phyloP scores from a whole-genome alignment of 1,140 invertebrate genomes.

The Drosophila cardini region DNA sequence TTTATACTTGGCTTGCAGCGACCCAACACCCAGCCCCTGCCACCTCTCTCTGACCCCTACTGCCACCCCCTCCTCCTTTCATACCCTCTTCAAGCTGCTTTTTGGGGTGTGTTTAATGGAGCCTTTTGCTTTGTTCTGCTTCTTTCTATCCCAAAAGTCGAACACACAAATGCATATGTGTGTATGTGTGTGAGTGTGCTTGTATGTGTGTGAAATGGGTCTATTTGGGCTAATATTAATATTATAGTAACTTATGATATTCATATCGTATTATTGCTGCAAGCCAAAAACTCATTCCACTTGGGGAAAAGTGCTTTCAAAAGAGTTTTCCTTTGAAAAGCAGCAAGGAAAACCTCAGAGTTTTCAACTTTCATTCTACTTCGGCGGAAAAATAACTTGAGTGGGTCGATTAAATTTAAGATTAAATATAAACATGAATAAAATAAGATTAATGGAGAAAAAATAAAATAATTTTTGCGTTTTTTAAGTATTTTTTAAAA shows the following conservation, averaged over 20 bases:
- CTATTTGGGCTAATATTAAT: constrained; percentile 78
- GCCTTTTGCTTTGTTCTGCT: constrained; percentile 61
- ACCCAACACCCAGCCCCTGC: constrained; percentile 56
- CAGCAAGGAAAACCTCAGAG: neutral
- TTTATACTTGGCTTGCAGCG: constrained; percentile 78
- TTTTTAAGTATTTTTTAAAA: too few species aligned
- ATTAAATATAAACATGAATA: too few species aligned
- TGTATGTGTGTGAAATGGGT: constrained; percentile 54
- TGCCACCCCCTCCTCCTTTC: constrained; percentile 3
- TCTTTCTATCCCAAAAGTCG: constrained; percentile 49
- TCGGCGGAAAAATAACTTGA: too few species aligned
- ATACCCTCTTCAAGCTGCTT: constrained; percentile 22
- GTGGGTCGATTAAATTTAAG: too few species aligned
- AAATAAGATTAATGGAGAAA: too few species aligned
- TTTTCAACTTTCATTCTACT: neutral
- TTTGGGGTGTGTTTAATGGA: constrained; percentile 76
- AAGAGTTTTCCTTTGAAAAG: constrained; percentile 9
- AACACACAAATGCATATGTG: constrained; percentile 49
- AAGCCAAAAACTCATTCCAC: constrained; percentile 21
- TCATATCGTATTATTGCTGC: constrained; percentile 67
- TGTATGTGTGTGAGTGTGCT: constrained; percentile 20
- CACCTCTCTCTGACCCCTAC: constrained; percentile 22
- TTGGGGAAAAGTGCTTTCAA: constrained; percentile 2
- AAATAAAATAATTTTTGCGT: too few species aligned
- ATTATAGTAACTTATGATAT: constrained; percentile 78